Percentiles rank a stretch among this genome's conserved stretches.
These are phyloP conservation scores for Macrophya alboannulata DNA, from an alignment of 2,888 invertebrate genomes.

Conservation along the genomic window DNA sequence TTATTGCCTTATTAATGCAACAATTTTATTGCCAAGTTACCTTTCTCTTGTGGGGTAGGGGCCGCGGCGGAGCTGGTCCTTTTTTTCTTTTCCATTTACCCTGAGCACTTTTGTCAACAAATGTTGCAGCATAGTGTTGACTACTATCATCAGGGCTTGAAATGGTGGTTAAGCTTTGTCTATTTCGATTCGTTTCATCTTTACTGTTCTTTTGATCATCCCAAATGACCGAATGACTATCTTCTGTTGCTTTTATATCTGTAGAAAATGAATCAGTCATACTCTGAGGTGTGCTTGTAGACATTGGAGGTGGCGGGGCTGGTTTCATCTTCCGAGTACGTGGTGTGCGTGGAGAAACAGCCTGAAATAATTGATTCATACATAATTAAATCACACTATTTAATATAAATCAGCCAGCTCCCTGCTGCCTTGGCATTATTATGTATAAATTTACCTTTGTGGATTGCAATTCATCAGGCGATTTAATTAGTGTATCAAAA, in stretches of 20 bases:
- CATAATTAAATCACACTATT: background rate
- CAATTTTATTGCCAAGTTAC: constrained; percentile 71
- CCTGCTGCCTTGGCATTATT: constrained; percentile 12
- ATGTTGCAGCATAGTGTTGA: constrained; percentile 63
- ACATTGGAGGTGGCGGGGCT: constrained; percentile 84
- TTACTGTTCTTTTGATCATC: constrained; percentile 83
- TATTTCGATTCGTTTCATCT: constrained; percentile 83
- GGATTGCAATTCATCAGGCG: constrained; percentile 51
- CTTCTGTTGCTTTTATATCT: constrained; percentile 60
- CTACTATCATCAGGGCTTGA: constrained; percentile 56
- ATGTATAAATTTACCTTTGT: constrained; percentile 22
- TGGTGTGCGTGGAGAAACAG: constrained; percentile 79
- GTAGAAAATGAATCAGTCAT: constrained; percentile 57
- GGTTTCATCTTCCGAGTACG: constrained; percentile 84
- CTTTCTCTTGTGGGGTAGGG: constrained; percentile 86
- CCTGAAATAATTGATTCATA: constrained; percentile 62
- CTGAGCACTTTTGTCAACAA: constrained; percentile 84
- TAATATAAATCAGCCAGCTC: background rate
- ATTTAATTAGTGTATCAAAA: constrained; percentile 58
- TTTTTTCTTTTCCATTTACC: constrained; percentile 90
- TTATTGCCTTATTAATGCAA: background rate
- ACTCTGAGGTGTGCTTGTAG: constrained; percentile 66
- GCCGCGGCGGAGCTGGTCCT: constrained; percentile 91
- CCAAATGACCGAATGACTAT: constrained; percentile 69
- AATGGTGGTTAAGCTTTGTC: constrained; percentile 76